Evolutionary conservation across 2,888 invertebrate species (phyloP).

Genomic region (Theodoxus fluviatilis): DNA sequence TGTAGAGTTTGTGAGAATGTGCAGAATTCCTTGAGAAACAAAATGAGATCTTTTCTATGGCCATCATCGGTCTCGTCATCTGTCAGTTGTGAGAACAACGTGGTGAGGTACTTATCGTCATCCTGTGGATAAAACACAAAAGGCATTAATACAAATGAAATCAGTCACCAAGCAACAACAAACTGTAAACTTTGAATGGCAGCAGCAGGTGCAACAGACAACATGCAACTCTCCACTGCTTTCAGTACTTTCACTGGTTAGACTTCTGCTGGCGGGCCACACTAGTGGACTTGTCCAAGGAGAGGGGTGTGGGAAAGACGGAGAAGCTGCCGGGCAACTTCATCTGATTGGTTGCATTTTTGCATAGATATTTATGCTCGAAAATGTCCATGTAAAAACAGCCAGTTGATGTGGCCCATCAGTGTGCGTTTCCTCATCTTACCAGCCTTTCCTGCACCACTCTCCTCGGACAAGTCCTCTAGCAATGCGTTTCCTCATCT

Average conservation of each 20-base stretch:
- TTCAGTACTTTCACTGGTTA: neutral
- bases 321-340: too few species aligned
- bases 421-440: too few species aligned
- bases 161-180: neutral
- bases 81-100: conserved; percentile 90
- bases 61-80: conserved; percentile 84
- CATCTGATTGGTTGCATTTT: neutral
- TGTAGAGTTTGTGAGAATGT: conserved; percentile 98
- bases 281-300: too few species aligned
- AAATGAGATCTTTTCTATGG: conserved; percentile 89
- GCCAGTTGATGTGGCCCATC: neutral
- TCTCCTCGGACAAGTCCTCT: too few species aligned
- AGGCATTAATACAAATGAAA: neutral
- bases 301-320: too few species aligned
- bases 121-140: conserved; percentile 71
- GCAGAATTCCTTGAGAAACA: conserved; percentile 98
- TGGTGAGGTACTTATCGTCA: conserved; percentile 94
- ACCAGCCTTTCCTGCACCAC: too few species aligned
- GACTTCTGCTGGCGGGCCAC: neutral
- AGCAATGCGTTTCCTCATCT: too few species aligned
- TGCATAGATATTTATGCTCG: neutral
- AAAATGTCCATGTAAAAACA: neutral
- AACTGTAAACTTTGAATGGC: neutral
- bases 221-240: neutral
- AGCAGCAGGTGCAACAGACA: neutral